Evolutionary conservation across 2,888 invertebrate species (phyloP).

Genomic region (Andricus curvator): DNA sequence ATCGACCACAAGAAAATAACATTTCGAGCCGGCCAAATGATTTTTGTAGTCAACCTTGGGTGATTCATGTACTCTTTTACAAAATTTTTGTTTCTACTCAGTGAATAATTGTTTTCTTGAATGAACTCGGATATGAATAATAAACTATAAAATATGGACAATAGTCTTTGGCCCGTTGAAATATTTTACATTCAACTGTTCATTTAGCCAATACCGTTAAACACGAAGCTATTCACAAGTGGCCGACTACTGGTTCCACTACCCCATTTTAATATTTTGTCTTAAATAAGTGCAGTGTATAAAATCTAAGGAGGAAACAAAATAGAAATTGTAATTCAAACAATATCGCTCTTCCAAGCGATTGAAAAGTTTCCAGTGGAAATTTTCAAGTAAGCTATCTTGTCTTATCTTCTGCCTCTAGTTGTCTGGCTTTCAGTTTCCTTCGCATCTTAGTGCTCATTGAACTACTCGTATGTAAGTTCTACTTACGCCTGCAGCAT

Average conservation of each 20-base stretch:
- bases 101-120: no score
- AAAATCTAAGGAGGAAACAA: slow-evolving; percentile 57
- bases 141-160: no score
- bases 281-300: slow-evolving; percentile 47
- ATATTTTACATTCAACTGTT: no score
- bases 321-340: slow-evolving; percentile 11
- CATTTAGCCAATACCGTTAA: slow-evolving; percentile 32
- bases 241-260: no score
- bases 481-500: slow-evolving; percentile 70
- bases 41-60: no score
- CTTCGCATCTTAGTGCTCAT: slow-evolving; percentile 57
- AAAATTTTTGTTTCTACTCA: no score
- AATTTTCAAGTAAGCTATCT: slow-evolving; percentile 4
- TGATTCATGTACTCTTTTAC: no score
- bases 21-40: no score
- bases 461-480: slow-evolving; percentile 73
- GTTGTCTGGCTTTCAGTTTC: slow-evolving; percentile 62
- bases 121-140: no score
- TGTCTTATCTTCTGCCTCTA: not conserved
- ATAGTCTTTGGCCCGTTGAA: no score
- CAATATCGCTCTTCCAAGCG: slow-evolving; percentile 5
- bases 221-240: no score
- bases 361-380: slow-evolving; percentile 1
- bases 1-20: no score
- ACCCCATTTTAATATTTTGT: slow-evolving; percentile 70